Conservation (phyloP, 2,113 vertebrate species). For the Notarius lentiginosus region DNA sequence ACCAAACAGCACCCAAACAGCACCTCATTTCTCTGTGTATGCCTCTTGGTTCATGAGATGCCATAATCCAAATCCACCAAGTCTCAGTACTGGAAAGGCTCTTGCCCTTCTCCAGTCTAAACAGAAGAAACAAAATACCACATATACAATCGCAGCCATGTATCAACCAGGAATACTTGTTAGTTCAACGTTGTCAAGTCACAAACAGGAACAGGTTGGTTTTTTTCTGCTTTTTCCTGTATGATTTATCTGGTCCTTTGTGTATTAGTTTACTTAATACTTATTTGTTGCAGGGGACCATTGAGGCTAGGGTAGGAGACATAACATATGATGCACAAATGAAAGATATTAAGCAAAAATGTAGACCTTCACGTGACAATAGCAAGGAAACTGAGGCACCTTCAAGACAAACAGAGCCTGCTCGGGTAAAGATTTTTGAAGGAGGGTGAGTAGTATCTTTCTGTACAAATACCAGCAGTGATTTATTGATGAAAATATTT, state of each 20-base stretch:
- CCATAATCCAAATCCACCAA: conserved; percentile 91
- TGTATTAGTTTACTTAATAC: neutral
- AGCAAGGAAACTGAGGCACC: conserved; percentile 87
- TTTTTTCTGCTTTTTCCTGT: neutral
- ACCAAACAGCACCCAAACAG: conserved; percentile 83
- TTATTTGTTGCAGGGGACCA: conserved; percentile 85
- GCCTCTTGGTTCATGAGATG: conserved; percentile 91
- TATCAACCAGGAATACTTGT: conserved; percentile 88
- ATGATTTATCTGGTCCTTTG: neutral
- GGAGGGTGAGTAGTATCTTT: conserved; percentile 84
- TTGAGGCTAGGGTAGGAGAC: conserved; percentile 86
- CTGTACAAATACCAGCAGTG: neutral
- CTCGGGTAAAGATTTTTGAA: conserved; percentile 98
- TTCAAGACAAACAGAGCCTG: conserved; percentile 84
- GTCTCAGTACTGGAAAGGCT: conserved; percentile 85
- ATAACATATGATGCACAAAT: conserved; percentile 86
- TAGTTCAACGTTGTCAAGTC: conserved; percentile 89
- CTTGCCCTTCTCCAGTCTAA: conserved; percentile 90
- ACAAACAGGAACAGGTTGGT: conserved; percentile 84
- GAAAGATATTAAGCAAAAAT: conserved; percentile 85
- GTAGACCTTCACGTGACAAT: conserved; percentile 88
- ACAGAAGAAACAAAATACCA: conserved; percentile 82
- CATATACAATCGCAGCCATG: conserved; percentile 91
- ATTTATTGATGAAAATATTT: conserved; percentile 6
- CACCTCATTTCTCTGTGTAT: conserved; percentile 87